Evolutionary conservation across 2,797 vertebrate genomes (phyloP).

Genomic region (Eulemur coronatus): DNA sequence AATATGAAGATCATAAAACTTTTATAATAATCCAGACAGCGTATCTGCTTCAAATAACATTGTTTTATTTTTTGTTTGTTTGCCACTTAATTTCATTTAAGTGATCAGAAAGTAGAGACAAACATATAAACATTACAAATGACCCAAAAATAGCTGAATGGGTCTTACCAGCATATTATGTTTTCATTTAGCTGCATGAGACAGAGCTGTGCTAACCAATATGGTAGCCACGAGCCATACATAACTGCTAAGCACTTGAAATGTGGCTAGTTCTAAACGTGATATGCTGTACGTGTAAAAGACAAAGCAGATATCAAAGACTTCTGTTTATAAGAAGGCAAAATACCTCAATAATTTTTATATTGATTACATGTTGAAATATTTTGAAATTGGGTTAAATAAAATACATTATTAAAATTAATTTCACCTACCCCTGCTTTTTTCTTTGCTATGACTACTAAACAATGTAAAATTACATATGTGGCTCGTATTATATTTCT

Average conservation of each 20-base stretch:
- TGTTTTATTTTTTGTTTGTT: not conserved
- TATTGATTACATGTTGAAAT: not conserved
- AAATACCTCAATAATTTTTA: not conserved
- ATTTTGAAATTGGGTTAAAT: not conserved
- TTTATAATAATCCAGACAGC: not conserved
- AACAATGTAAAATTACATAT: not conserved
- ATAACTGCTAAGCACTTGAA: not conserved
- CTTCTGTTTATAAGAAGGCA: not conserved
- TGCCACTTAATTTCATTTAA: slow-evolving; percentile 32
- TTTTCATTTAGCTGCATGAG: not conserved
- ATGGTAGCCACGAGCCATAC: not conserved
- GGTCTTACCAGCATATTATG: not conserved
- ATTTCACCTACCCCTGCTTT: not conserved
- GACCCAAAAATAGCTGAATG: not conserved
- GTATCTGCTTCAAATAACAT: not conserved
- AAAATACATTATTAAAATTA: not conserved
- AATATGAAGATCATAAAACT: slow-evolving; percentile 33
- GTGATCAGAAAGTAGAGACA: slow-evolving; percentile 19
- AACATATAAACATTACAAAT: slow-evolving; percentile 6
- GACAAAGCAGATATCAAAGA: not conserved
- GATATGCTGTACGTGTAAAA: not conserved
- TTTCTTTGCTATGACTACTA: not conserved
- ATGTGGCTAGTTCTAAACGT: not conserved
- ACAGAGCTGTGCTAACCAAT: not conserved
- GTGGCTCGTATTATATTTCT: not conserved